Conservation (phyloP, 1,140 invertebrate species). For the Cephus cinctus region DNA sequence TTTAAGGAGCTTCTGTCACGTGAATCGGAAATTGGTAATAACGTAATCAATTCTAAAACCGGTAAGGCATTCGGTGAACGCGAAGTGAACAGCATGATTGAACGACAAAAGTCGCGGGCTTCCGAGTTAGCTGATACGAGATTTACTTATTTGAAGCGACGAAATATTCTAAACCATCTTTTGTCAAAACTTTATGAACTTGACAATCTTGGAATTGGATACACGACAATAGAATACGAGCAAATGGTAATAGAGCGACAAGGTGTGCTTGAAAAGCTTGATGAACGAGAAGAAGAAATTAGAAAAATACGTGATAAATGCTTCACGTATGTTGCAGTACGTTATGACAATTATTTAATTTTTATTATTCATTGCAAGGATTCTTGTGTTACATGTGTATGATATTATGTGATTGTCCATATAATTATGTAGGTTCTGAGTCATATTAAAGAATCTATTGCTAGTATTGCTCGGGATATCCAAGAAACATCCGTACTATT, state of each 20-base stretch:
- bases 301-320: constrained; percentile 8
- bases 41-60: neutral
- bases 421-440: constrained; percentile 12
- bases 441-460: constrained; percentile 13
- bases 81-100: constrained; percentile 8
- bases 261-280: constrained; percentile 9
- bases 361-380: neutral
- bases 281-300: constrained; percentile 15
- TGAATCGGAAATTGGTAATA: constrained; percentile 13
- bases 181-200: constrained; percentile 1
- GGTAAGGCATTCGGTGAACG: constrained; percentile 3
- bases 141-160: constrained; percentile 13
- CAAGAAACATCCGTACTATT: neutral
- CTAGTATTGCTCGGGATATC: constrained; percentile 4
- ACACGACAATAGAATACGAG: constrained; percentile 23
- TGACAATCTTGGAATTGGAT: constrained; percentile 17
- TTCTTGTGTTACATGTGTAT: neutral
- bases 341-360: neutral
- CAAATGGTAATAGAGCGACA: constrained; percentile 11
- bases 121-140: constrained; percentile 16
- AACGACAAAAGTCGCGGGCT: constrained; percentile 9
- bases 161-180: constrained; percentile 4
- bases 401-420: neutral
- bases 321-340: constrained; percentile 5
- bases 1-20: constrained; percentile 9